Conservation (phyloP, 1,140 invertebrate species). For the Atopsyche davidsoni region DNA sequence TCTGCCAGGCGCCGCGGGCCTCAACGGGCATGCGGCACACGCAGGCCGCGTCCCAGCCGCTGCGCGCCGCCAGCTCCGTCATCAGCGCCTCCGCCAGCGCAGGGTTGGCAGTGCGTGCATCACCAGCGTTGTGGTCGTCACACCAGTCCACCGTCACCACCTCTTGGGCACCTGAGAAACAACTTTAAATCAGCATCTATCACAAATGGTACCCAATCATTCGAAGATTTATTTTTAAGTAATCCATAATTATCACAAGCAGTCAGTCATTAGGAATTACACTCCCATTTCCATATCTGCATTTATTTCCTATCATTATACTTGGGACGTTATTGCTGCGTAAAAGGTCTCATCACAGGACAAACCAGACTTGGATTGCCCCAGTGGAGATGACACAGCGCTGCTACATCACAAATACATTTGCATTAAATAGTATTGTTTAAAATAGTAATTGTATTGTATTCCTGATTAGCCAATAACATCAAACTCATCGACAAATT, state of each 20-base stretch:
- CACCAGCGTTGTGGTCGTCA: constrained; percentile 14
- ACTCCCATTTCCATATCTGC: no score
- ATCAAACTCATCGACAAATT: no score
- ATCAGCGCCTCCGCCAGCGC: constrained; percentile 15
- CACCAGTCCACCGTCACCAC: constrained; percentile 26
- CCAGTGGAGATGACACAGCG: no score
- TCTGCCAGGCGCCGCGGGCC: neutral
- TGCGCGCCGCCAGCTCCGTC: constrained; percentile 6
- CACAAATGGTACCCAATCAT: neutral
- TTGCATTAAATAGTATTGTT: no score
- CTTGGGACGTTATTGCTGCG: no score
- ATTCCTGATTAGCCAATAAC: no score
- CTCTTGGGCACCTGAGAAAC: constrained; percentile 19
- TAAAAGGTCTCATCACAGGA: no score
- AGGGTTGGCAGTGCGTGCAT: constrained; percentile 11
- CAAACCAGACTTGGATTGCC: no score
- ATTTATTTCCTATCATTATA: no score
- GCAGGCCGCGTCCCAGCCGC: constrained; percentile 16
- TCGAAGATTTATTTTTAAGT: neutral
- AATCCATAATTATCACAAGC: neutral
- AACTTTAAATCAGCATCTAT: constrained; percentile 1
- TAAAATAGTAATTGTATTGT: no score
- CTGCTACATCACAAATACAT: no score
- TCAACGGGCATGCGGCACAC: constrained; percentile 19
- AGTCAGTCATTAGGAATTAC: no score